phyloP scores from a whole-genome alignment of 2,797 vertebrate genomes.

The Taenioides sp. region DNA sequence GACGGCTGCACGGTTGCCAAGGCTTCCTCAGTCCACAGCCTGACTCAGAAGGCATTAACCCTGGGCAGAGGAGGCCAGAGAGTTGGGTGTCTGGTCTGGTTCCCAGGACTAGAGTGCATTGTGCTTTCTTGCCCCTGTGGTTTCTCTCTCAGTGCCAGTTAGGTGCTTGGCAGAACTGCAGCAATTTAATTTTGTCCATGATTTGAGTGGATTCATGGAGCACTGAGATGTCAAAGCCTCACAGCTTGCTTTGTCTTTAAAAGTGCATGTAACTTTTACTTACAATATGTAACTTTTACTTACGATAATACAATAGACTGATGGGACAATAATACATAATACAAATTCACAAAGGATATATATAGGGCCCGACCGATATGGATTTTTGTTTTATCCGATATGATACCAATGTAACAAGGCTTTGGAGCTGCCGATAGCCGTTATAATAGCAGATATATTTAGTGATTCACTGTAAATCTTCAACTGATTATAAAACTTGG shows the following conservation, averaged over 20 bases:
- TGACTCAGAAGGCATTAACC: conserved; percentile 37
- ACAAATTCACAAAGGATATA: not conserved
- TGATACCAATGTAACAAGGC: too few species aligned
- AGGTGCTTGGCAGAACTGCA: conserved; percentile 42
- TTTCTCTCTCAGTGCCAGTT: conserved; percentile 49
- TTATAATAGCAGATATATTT: too few species aligned
- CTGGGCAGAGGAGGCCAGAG: conserved; percentile 37
- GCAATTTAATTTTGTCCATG: conserved; percentile 36
- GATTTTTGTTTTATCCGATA: too few species aligned
- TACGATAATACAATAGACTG: too few species aligned
- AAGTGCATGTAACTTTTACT: conserved; percentile 2
- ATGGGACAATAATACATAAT: conserved; percentile 4
- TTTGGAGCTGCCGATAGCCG: too few species aligned
- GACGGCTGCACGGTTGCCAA: conserved; percentile 44
- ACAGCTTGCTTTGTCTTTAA: conserved; percentile 1
- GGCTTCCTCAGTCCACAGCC: conserved; percentile 38
- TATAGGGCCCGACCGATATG: too few species aligned
- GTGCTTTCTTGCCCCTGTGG: conserved; percentile 29
- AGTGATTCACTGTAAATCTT: too few species aligned
- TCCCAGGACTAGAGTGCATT: conserved; percentile 47
- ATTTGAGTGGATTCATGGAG: conserved; percentile 23
- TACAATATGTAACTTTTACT: not conserved
- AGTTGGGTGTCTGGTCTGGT: conserved; percentile 41
- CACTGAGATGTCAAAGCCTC: conserved; percentile 11
- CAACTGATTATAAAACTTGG: too few species aligned